These are phyloP conservation scores for Megalonaias nervosa DNA, from an alignment of 1,140 invertebrate genomes.

Conservation along the genomic window DNA sequence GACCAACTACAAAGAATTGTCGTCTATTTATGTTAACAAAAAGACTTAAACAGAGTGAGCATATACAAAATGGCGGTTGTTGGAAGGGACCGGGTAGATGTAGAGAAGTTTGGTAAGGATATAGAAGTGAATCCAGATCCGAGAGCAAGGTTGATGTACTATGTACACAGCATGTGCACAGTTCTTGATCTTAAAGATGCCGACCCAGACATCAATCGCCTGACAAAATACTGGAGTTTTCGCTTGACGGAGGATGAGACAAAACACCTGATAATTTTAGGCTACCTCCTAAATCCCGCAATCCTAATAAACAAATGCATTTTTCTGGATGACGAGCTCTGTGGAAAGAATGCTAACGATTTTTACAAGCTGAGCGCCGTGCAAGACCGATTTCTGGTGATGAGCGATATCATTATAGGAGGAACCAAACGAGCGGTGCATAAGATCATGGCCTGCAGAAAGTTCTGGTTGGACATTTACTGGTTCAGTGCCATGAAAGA, in stretches of 20 bases:
- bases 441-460: slow-evolving; percentile 40
- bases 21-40: too few species aligned
- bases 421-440: slow-evolving; percentile 36
- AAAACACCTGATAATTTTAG: slow-evolving; percentile 30
- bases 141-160: slow-evolving; percentile 47
- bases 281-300: slow-evolving; percentile 39
- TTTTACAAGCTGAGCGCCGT: slow-evolving; percentile 47
- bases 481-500: slow-evolving; percentile 11
- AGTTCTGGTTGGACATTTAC: slow-evolving; percentile 18
- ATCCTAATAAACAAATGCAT: slow-evolving; percentile 46
- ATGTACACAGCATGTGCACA: slow-evolving; percentile 46
- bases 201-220: slow-evolving; percentile 24
- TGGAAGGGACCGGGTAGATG: too few species aligned
- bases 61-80: too few species aligned
- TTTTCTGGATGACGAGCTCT: slow-evolving; percentile 44
- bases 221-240: slow-evolving; percentile 35
- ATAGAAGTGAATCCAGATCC: slow-evolving; percentile 13
- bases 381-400: slow-evolving; percentile 33
- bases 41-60: too few species aligned
- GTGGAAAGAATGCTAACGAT: slow-evolving; percentile 40
- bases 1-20: too few species aligned
- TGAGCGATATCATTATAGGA: slow-evolving; percentile 40
- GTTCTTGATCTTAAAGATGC: slow-evolving; percentile 37
- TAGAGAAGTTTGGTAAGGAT: too few species aligned
- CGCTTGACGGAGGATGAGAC: slow-evolving; percentile 26